Evolutionary conservation across 2,888 invertebrate species (phyloP), one percentile per base, ranked within the genome.

Genomic region (Malthinus flaveolus): DNA sequence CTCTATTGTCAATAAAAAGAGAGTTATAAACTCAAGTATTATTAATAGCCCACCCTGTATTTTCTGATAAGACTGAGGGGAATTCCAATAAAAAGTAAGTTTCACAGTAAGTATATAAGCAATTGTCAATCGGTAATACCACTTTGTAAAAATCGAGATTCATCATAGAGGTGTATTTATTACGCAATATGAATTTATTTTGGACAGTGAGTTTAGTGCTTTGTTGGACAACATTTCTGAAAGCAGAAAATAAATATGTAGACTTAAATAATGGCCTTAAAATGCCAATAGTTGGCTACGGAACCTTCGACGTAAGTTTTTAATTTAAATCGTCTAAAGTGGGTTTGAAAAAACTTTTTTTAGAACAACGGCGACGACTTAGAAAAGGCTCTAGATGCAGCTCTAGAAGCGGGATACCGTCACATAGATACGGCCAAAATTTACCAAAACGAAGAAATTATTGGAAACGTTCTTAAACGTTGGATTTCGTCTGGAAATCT

Each of bases 401-500:
- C 90, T 1, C 84, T 90, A 50, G 86, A 88, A 63, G 75, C 83
- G 32, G 90, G 90, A 0, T 91, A 90, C 70, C 81, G 88, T 0
- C 87, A 87, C 68, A 80, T 91, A 53, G 91, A 91, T 69, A 85
- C 88, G 53, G 85, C 87, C 3, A 81, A 82, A 58, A 75, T 84
- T 6, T 90, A 91, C 71, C 79, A 83, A 10, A 84, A 87, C 10
- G 87, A 87, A 66, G 82, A 83, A 0, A 88, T 88, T 71, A 82
- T 90, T 0, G 90, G 90, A 0, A 76, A 77, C 11, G 85, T 42
- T n/a, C n/a, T 42, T 15, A 42, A 42, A 13, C 15, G 23, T 3
- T 42, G 39, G 39, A 13, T 42, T 42, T n/a, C 39, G 9, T 42
- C 39, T 11, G 39, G 39, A 42, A 42, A 42, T 15, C 9, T 42